A percentile compares a stretch with the other conserved stretches of the same genome.
phyloP scores from a whole-genome alignment of 2,113 vertebrate genomes.

The Cynocephalus volans region DNA sequence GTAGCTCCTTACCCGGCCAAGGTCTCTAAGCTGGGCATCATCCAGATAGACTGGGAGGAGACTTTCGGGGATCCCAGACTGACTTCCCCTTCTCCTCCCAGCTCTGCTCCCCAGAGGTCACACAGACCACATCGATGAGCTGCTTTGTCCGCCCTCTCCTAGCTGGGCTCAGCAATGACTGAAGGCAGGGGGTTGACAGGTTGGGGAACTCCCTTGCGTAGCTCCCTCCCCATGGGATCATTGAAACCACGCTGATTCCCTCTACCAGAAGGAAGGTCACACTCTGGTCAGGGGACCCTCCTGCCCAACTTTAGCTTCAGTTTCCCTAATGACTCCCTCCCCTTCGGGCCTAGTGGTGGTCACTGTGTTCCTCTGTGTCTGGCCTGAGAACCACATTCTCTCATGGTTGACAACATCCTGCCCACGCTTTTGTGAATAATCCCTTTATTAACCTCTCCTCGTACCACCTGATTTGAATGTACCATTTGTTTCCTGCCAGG shows the following conservation, averaged over 20 bases:
- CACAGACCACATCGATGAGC: rapidly evolving
- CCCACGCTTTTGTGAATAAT: neutral
- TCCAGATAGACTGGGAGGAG: too few species aligned
- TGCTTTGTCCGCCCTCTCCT: neutral
- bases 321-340: neutral
- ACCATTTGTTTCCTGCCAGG: conserved; percentile 47
- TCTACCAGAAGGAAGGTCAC: neutral
- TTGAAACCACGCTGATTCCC: neutral
- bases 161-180: neutral
- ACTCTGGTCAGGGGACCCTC: neutral
- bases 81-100: neutral
- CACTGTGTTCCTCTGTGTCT: too few species aligned
- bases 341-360: neutral
- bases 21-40: neutral
- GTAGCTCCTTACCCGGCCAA: neutral
- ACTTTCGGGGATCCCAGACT: neutral
- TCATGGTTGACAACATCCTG: neutral
- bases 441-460: neutral
- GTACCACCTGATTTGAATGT: conserved; percentile 59
- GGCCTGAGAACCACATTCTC: neutral
- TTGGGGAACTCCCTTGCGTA: neutral
- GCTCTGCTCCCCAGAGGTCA: neutral
- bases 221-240: too few species aligned
- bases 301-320: neutral
- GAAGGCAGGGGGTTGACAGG: neutral